Evolutionary conservation across 1,140 invertebrate genomes (phyloP), one percentile per base, ranked within the genome.

Genomic region (Rhagoletis zephyria): DNA sequence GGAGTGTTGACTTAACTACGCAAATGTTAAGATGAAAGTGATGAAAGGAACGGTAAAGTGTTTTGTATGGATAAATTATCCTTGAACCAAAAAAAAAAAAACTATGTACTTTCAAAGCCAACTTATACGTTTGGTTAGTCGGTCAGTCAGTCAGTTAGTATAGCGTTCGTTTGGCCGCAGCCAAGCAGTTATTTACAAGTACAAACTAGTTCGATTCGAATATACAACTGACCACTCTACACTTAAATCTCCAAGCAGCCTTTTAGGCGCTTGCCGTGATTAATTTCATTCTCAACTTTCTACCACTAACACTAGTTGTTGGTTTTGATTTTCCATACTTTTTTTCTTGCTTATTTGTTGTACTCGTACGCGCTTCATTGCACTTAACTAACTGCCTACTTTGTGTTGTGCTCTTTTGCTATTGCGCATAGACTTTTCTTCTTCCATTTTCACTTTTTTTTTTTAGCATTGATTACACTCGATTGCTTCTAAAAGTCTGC

Each of bases 381-480:
- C 70, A 77, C 70, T 77, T 77, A 45, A 81, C 48, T 81, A 51
- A 81, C 74, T 81, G 74, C 74, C n/a, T 56, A 56, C n/a, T 81
- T 56, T 56, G 14, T 48, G 40, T 45, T 14, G 19, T 45, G 64
- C 64, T 30, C 19, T 14, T 10, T 16, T 51, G 30, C 30, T 30
- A 30, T 81, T 56, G 48, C 74, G 51, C 51, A 30, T 30, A 30
- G 42, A 67, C 19, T 67, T n/a, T 64, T 77, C 70, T 59, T 7
- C 7, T 74, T 74, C 48, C 16, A 12, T n/a, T 45, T 51, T 81
- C 19, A n/a, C 45, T 51, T 48, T 77, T 16, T n/a, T 77, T n/a
- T 0, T 70, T 56, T 81, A 56, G 74, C 74, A 59, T 48, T 81
- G 48, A 81, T 81, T 81, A 81, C 74, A 56, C 74, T 81, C 74